These are phyloP conservation scores for Lemur catta DNA, from an alignment of 2,797 vertebrate genomes.

Conservation along the genomic window DNA sequence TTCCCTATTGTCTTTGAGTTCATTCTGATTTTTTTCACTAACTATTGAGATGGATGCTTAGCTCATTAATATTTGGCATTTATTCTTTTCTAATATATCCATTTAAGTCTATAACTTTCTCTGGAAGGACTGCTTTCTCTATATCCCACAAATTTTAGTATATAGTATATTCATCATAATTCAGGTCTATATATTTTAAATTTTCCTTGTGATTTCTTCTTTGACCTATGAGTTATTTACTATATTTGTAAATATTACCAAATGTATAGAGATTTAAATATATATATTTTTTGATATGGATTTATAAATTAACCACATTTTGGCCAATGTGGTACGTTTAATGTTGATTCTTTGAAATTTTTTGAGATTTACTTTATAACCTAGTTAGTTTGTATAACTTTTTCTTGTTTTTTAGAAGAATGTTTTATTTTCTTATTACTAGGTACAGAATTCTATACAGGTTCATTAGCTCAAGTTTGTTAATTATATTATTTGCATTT, in stretches of 20 bases:
- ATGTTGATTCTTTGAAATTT: neutral
- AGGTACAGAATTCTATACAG: neutral
- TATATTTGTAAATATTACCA: neutral
- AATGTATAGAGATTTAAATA: neutral
- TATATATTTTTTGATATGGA: neutral
- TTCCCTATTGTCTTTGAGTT: neutral
- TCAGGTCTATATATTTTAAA: neutral
- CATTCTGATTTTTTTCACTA: neutral
- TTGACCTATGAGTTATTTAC: neutral
- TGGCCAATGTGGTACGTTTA: neutral
- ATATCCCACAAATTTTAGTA: neutral
- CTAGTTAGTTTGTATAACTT: neutral
- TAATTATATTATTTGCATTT: neutral
- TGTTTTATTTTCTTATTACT: conserved; percentile 13
- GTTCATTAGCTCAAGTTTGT: neutral
- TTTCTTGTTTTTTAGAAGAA: neutral
- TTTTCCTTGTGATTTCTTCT: conserved; percentile 10
- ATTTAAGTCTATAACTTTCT: neutral
- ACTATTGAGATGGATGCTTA: neutral
- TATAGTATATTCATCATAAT: neutral
- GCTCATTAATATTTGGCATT: neutral
- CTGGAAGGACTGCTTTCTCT: neutral
- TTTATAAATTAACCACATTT: conserved; percentile 1
- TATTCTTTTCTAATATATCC: neutral
- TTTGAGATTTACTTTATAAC: neutral